Evolutionary conservation across 1,140 invertebrate species (phyloP), one percentile per base, ranked within the genome.

Genomic region (Zaprionus inermis): DNA sequence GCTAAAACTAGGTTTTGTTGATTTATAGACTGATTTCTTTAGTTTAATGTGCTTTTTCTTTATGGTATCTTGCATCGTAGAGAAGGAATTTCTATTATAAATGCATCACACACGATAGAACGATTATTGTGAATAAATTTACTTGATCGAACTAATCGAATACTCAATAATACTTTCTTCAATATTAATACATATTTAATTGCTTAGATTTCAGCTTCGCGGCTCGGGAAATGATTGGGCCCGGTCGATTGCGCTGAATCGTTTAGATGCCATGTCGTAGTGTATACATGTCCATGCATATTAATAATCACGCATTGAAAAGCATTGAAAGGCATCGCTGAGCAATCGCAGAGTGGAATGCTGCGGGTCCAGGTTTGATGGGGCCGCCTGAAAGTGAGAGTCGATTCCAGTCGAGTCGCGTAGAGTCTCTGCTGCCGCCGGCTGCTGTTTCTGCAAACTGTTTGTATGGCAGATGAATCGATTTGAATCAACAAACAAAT

Each of bases 401-500:
- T 80, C 49, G 16, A 20, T 6, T 44, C n/a, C n/a, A 46, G 44
- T 18, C 6, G 41, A 44, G 41, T 16, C n/a, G 16, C 9, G 44
- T 22, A n/a, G n/a, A n/a, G n/a, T n/a, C n/a, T n/a, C n/a, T n/a
- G n/a, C n/a, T 22, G 66, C 57, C 52, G 16, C 16, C 49, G 51
- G 57, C 65, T 34, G 34, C 10, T 38, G 57, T 12, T 67, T 56
- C 22, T 24, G 49, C 36, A 28, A 16, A 28, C 24, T 28, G 1
- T 28, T 28, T 49, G 44, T 18, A 49, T 74, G 70, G 60, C 76
- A 74, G 61, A 65, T 74, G 68, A 76, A 72, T 85, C 78, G 82
- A 85, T 86, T 86, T 34, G 56, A 68, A 85, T 85, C 82, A 57
- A 63, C 70, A 76, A 72, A 69, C 67, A 60, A 72, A 81, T 86